Evolutionary conservation across 2,797 vertebrate species (phyloP).

Genomic region (Liasis olivaceus): DNA sequence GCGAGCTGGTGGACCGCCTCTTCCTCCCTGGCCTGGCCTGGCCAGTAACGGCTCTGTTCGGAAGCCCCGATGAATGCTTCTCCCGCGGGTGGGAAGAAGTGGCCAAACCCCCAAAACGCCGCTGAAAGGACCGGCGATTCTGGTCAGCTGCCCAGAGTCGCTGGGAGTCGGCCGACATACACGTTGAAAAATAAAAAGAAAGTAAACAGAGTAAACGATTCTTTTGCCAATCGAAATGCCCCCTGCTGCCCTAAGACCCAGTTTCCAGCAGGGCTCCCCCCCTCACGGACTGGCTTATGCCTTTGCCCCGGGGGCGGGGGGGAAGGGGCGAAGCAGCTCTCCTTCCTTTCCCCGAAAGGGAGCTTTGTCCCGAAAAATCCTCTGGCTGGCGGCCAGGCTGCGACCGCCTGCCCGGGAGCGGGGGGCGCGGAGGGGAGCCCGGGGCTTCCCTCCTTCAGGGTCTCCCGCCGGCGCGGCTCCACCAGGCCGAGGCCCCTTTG

Average conservation of each 20-base stretch:
- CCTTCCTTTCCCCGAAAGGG: background rate
- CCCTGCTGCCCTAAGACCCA: too few species aligned
- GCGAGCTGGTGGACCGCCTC: background rate
- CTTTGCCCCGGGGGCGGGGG: background rate
- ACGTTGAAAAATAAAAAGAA: background rate
- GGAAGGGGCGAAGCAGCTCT: fast-evolving
- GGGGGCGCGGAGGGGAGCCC: too few species aligned
- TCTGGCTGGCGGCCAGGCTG: too few species aligned
- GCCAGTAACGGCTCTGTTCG: background rate
- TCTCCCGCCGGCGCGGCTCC: too few species aligned
- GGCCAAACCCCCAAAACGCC: background rate
- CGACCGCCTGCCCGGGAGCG: background rate
- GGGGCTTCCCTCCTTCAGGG: too few species aligned
- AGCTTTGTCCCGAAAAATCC: too few species aligned
- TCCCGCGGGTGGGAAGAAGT: background rate
- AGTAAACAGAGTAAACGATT: background rate
- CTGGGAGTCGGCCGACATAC: fast-evolving
- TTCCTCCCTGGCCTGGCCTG: background rate
- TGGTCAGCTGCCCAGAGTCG: background rate
- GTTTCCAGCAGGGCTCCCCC: background rate
- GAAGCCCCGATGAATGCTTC: background rate
- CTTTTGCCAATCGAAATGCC: background rate
- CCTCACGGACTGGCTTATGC: too few species aligned
- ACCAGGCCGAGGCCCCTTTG: background rate
- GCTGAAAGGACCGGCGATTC: background rate